Base-by-base conservation (phyloP, 2,888 invertebrate species). In the Drosophila pseudotalamancana region DNA sequence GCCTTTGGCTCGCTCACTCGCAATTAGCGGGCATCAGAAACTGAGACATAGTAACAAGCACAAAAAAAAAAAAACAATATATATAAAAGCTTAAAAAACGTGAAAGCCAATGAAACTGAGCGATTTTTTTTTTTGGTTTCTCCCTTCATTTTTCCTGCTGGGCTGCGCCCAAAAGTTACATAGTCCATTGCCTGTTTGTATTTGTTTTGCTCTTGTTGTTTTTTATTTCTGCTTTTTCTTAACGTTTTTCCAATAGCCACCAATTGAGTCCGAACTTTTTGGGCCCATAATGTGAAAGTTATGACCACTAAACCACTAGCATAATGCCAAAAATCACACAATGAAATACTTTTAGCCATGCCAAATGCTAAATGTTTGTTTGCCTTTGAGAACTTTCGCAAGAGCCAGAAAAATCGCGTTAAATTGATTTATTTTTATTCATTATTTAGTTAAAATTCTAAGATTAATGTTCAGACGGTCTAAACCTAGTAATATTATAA, bases 11-110 rank as follows among this genome's bases (percentile, higher is more conserved):
- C 32, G 56, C 62, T 31, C 51, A 45, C 43, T 65, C 65, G 83
- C 87, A 82, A 82, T 82, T 86, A 82, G 81, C 62, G 66, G 35
- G 76, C 75, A 83, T 80, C 84, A 83, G 62, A 57, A 66, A 79
- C 73, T 73, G 65, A 85, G 80, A 80, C 83, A 85, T 76, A 69
- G 72, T 74, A 83, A 67, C 63, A 43, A 40, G 39, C 51, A 45
- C 55, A 51, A 35, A 49, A 16, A 43, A 67, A 51, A 59, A 64
- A 49, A 19, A 40, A 27, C 53, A 8, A n/a, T n/a, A 8, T 29
- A 43, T 43, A 43, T 11, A 55, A 42, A 32, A 61, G 46, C 50
- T 57, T 67, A 63, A 63, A 69, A 55, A 67, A 68, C 63, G 49
- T 60, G 59, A 64, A 64, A 72, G 48, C 69, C 64, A 71, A 71